Conservation (phyloP, 2,797 vertebrate species). For the Ctenochaetus hawaiiensis region DNA sequence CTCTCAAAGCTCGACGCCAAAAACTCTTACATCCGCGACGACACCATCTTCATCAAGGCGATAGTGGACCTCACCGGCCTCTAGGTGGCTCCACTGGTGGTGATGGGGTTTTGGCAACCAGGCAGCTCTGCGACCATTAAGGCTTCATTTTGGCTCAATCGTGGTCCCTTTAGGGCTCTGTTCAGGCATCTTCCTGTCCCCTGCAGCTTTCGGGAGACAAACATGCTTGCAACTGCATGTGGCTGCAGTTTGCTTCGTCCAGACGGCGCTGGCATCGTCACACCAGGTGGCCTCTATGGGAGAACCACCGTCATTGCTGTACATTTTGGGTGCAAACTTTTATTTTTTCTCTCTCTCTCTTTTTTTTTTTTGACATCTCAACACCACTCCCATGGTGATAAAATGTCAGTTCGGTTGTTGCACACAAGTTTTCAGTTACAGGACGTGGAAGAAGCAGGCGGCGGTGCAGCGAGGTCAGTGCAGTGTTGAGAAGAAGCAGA, state of each 20-base stretch:
- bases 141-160: constrained; percentile 61
- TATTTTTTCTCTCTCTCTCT: constrained; percentile 12
- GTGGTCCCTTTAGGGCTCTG: constrained; percentile 56
- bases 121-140: constrained; percentile 69
- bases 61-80: constrained; percentile 97
- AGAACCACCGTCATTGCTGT: constrained; percentile 59
- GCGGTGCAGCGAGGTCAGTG: constrained; percentile 33
- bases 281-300: constrained; percentile 33
- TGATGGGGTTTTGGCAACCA: constrained; percentile 38
- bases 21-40: constrained; percentile 94
- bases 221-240: constrained; percentile 57
- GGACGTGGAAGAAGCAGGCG: constrained; percentile 20
- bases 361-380: constrained; percentile 36
- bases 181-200: constrained; percentile 55
- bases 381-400: constrained; percentile 21
- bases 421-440: constrained; percentile 38
- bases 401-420: constrained; percentile 35
- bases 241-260: constrained; percentile 58
- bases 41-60: constrained; percentile 97
- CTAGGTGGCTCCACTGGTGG: constrained; percentile 75
- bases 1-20: constrained; percentile 94
- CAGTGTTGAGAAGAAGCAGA: constrained; percentile 35
- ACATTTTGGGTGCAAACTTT: constrained; percentile 59
- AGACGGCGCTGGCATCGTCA: constrained; percentile 45
- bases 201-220: constrained; percentile 58